Evolutionary conservation across 2,888 invertebrate genomes (phyloP).

Genomic region (Itoplectis maculator): DNA sequence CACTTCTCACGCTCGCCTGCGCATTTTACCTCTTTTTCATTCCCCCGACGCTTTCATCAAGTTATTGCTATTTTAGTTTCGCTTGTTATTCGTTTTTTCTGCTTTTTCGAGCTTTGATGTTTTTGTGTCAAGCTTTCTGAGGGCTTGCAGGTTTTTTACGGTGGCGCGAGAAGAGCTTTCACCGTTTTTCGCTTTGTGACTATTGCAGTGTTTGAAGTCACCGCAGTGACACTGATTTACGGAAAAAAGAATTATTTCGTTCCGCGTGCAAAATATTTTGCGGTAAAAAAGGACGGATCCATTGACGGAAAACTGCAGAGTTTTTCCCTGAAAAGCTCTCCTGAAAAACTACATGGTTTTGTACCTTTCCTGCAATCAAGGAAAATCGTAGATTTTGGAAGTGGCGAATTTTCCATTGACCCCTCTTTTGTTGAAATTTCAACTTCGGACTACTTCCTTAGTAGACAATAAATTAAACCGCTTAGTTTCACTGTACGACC

Average conservation of each 20-base stretch:
- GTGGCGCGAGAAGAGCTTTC: not conserved
- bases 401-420: conserved; percentile 6
- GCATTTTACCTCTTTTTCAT: conserved; percentile 29
- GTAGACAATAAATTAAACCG: not conserved
- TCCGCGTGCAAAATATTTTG: no score
- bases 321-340: no score
- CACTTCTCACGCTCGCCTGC: not conserved
- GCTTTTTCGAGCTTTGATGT: not conserved
- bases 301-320: no score
- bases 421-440: not conserved
- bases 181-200: not conserved
- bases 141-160: conserved; percentile 5
- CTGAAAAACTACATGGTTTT: no score
- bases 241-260: no score
- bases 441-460: not conserved
- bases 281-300: no score
- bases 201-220: no score
- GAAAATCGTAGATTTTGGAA: no score
- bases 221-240: no score
- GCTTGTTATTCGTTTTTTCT: conserved; percentile 8
- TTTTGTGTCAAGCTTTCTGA: not conserved
- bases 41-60: conserved; percentile 30
- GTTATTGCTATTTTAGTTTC: conserved; percentile 41
- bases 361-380: no score
- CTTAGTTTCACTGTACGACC: not conserved